These are phyloP conservation scores for Perizoma flavofasciatum DNA, from an alignment of 2,888 invertebrate genomes.

Conservation along the genomic window DNA sequence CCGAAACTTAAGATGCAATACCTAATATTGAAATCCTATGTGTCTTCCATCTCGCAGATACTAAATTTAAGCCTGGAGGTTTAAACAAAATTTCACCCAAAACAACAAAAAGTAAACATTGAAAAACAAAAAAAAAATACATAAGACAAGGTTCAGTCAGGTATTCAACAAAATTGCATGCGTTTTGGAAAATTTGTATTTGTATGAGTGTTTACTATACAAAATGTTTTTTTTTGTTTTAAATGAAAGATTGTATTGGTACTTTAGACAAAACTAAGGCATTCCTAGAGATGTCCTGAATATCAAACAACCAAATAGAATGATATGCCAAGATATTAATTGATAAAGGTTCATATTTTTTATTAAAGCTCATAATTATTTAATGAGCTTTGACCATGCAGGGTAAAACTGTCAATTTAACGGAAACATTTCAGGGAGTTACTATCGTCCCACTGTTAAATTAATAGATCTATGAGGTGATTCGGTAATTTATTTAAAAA, in stretches of 20 bases:
- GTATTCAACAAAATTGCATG: constrained; percentile 41
- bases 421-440: constrained; percentile 38
- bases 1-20: constrained; percentile 14
- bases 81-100: constrained; percentile 48
- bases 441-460: constrained; percentile 43
- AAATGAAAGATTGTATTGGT: constrained; percentile 1
- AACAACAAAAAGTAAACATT: constrained; percentile 58
- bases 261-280: constrained; percentile 8
- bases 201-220: constrained; percentile 5
- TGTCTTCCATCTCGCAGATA: constrained; percentile 19
- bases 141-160: constrained; percentile 36
- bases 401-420: constrained; percentile 52
- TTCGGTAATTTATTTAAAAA: constrained; percentile 51
- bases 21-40: constrained; percentile 7
- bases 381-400: constrained; percentile 56
- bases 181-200: constrained; percentile 32
- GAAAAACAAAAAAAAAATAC: constrained; percentile 48
- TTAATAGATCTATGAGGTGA: constrained; percentile 46
- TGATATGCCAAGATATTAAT: constrained; percentile 13
- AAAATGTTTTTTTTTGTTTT: constrained; percentile 7
- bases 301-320: constrained; percentile 19
- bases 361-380: constrained; percentile 39
- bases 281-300: constrained; percentile 5
- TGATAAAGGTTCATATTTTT: constrained; percentile 12
- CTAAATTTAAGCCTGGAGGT: constrained; percentile 48